phyloP scores from a whole-genome alignment of 2,113 vertebrate species.

The Emydura subglobosa region DNA sequence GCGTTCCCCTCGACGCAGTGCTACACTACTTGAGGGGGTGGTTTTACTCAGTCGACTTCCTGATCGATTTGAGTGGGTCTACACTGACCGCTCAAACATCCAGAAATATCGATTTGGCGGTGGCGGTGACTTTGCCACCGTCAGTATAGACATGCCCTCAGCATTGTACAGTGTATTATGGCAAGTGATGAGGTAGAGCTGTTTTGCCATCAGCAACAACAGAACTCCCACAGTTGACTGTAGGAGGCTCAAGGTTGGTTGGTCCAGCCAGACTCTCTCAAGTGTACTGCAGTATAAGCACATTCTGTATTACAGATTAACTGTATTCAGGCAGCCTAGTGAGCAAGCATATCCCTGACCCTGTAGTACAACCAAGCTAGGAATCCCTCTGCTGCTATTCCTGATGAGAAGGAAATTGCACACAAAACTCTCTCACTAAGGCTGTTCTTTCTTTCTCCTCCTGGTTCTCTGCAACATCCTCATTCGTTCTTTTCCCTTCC shows the following conservation, averaged over 20 bases:
- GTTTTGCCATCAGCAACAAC: background rate
- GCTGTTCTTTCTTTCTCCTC: background rate
- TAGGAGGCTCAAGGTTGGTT: background rate
- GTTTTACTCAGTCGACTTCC: too few species aligned
- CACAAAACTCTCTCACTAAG: background rate
- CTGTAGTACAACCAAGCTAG: background rate
- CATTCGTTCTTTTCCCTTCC: fast-evolving
- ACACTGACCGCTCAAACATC: too few species aligned
- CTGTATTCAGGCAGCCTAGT: background rate
- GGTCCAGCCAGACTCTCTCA: background rate
- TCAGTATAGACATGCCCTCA: too few species aligned
- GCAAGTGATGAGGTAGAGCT: background rate
- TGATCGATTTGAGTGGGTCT: too few species aligned
- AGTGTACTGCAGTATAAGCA: background rate
- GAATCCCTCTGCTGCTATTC: background rate
- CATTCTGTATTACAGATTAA: background rate
- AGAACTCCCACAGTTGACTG: background rate
- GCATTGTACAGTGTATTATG: background rate
- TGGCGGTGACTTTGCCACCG: too few species aligned
- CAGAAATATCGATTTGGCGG: too few species aligned
- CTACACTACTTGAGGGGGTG: too few species aligned
- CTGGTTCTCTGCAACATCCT: fast-evolving
- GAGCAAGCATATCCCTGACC: background rate
- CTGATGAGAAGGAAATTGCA: background rate
- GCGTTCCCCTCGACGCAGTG: too few species aligned